Conservation (phyloP, 2,888 invertebrate species). For the Tolmerus cingulatus region DNA sequence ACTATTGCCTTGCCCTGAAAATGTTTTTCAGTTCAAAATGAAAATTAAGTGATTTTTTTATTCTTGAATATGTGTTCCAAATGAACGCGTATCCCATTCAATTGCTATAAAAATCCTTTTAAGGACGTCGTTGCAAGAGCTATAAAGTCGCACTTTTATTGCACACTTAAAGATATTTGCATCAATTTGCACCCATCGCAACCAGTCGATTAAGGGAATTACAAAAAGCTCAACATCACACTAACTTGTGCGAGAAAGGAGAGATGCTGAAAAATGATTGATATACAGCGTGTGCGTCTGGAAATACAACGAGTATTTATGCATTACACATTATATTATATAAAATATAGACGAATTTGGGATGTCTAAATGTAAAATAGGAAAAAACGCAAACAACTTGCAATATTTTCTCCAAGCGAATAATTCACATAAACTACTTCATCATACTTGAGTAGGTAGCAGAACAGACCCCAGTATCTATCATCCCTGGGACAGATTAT, state of each 20-base stretch:
- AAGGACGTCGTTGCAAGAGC: neutral
- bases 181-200: conserved; percentile 11
- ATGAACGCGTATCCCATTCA: neutral
- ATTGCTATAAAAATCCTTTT: conserved; percentile 8
- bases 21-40: neutral
- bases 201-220: conserved; percentile 25
- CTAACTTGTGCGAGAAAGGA: neutral
- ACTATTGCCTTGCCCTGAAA: neutral
- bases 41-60: neutral
- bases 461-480: neutral
- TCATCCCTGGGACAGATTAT: conserved; percentile 11
- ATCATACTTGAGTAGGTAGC: neutral
- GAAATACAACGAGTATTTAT: neutral
- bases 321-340: neutral
- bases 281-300: neutral
- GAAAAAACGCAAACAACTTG: neutral
- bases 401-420: neutral
- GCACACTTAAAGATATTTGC: conserved; percentile 8
- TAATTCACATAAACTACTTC: neutral
- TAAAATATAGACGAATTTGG: neutral
- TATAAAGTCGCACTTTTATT: neutral
- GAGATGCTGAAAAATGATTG: neutral
- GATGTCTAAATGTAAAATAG: neutral
- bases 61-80: neutral
- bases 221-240: neutral